These are phyloP conservation scores for Creontiades dilutus DNA, from an alignment of 2,888 invertebrate genomes.

Conservation along the genomic window DNA sequence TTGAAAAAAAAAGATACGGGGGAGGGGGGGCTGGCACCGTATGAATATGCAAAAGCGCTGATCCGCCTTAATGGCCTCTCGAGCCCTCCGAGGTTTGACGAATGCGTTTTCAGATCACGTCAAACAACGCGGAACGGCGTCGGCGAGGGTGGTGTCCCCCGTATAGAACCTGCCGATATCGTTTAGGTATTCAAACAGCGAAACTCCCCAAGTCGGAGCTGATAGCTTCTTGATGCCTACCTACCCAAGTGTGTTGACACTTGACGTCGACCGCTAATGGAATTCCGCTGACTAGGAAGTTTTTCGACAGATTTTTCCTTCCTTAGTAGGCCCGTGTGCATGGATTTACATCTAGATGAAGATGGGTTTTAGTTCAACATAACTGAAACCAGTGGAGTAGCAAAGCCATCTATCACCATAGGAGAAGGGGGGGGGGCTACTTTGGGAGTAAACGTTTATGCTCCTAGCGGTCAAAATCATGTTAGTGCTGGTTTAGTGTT, in stretches of 20 bases:
- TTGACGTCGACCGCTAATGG: background rate
- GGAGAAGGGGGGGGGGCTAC: too few species aligned
- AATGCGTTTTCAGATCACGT: constrained; percentile 39
- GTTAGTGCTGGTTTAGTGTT: too few species aligned
- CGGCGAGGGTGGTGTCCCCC: background rate
- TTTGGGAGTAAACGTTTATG: too few species aligned
- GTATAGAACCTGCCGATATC: background rate
- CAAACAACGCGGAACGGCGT: background rate
- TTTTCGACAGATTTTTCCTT: too few species aligned
- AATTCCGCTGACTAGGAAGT: background rate
- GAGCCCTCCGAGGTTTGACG: background rate
- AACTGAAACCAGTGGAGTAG: too few species aligned
- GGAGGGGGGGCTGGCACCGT: background rate
- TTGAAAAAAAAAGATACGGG: background rate
- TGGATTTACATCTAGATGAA: too few species aligned
- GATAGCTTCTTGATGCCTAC: background rate
- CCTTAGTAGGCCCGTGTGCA: too few species aligned
- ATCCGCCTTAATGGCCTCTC: constrained; percentile 5
- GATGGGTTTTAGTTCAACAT: too few species aligned
- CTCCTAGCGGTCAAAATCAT: too few species aligned
- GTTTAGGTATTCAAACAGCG: background rate
- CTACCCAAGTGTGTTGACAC: background rate
- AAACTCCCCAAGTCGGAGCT: background rate
- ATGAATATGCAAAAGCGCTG: constrained; percentile 6
- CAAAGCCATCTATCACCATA: too few species aligned